Evolutionary conservation across 2,797 vertebrate species (phyloP), one percentile per base, ranked within the genome.

Genomic region (Pangasius mekongensis): DNA sequence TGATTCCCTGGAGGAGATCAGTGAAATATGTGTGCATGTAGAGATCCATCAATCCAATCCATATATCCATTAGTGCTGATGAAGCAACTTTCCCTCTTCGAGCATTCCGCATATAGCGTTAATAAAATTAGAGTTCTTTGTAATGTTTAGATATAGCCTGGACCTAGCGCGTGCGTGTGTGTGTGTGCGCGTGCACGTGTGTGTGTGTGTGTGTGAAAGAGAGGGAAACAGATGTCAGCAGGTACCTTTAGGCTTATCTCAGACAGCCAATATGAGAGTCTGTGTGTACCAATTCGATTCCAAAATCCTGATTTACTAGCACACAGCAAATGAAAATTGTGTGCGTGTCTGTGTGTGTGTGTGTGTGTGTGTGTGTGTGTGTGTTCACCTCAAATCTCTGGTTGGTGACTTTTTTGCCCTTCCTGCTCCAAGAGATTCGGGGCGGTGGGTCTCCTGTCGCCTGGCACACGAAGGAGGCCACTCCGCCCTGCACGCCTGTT

Each of bases 361-460:
- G 76, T 54, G 76, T 54, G 47, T 78, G 16, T 54, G 49, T 76
- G 73, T 49, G 69, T 71, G 16, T 73, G 13, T 47, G 9, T 76
- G 5, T 83, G n/a, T 39, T 60, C 97, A 99, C 98, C 98, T 99
- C 98, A 97, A 99, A 99, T 97, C 98, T 98, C 96, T 99, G 98
- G 93, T 99, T 99, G 97, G 97, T 99, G 97, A 99, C 98, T 98
- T 99, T 99, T 96, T 99, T 99, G 95, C 98, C 98, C 96, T 99
- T 99, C 94, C 99, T 99, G 94, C 98, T 99, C 98, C 98, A 99
- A 90, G 98, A 97, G 90, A 99, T 99, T 95, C 98, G 98, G 90
- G 98, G 98, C 93, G 98, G 97, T 73, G 98, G 98, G 90, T 99
- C 98, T 93, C 98, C 98, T 0, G 96, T 93, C 91, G 98, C 98